phyloP scores from a whole-genome alignment of 2,888 invertebrate genomes.

The Elysia crispata region DNA sequence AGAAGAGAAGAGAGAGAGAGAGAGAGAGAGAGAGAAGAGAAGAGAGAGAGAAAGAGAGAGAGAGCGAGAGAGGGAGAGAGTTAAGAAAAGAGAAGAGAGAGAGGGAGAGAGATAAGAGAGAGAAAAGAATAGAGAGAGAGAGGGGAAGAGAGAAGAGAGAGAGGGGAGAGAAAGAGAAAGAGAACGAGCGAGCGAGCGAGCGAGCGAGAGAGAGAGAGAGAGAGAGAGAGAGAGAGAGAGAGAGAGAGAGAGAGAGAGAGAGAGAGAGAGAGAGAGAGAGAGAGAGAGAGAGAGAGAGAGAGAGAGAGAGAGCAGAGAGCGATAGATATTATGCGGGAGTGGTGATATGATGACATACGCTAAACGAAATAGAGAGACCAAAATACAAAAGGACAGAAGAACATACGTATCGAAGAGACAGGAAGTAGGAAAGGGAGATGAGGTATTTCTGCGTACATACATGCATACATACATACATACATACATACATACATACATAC shows the following conservation, averaged over 20 bases:
- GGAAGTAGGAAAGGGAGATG: too few relatives aligned
- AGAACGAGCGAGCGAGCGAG: conserved; percentile 26
- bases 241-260: conserved; percentile 1
- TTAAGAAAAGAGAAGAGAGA: conserved; percentile 28
- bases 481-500: too few relatives aligned
- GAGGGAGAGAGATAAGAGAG: conserved; percentile 29
- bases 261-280: background rate
- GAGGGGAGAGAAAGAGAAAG: conserved; percentile 6
- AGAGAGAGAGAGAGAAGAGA: background rate
- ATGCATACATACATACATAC: too few relatives aligned
- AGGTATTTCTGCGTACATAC: too few relatives aligned
- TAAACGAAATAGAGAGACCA: too few relatives aligned
- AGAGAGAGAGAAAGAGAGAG: background rate
- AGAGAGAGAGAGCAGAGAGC: conserved; percentile 29
- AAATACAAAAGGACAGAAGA: too few relatives aligned
- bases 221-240: conserved; percentile 23
- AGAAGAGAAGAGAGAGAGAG: too few relatives aligned
- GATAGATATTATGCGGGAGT: too few relatives aligned
- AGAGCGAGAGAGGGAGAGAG: conserved; percentile 9
- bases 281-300: conserved; percentile 7
- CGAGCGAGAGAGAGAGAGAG: conserved; percentile 26
- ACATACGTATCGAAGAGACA: too few relatives aligned
- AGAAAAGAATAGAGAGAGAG: background rate
- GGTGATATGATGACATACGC: too few relatives aligned
- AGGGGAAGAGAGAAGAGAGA: conserved; percentile 17